These are phyloP conservation scores for Hemaris fuciformis DNA, from an alignment of 2,888 invertebrate genomes.

Conservation along the genomic window DNA sequence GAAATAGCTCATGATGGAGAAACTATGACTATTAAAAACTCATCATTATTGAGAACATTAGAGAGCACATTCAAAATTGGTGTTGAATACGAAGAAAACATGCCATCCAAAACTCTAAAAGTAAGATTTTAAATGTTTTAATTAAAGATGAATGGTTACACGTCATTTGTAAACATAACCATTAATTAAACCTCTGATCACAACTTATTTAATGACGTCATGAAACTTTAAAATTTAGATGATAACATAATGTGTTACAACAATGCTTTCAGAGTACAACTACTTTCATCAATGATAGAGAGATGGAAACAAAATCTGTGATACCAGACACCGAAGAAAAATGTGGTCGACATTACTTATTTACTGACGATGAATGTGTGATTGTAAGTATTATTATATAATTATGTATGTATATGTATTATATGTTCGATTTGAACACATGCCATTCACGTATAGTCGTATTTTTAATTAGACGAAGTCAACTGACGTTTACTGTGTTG, in stretches of 20 bases:
- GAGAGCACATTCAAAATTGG: slow-evolving; percentile 80
- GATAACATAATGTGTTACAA: neutral
- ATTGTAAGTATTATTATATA: slow-evolving; percentile 39
- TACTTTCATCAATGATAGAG: slow-evolving; percentile 74
- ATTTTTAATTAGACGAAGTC: too few relatives aligned
- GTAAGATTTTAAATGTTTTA: slow-evolving; percentile 35
- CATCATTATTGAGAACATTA: slow-evolving; percentile 79
- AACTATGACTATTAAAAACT: slow-evolving; percentile 80
- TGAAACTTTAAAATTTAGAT: too few relatives aligned
- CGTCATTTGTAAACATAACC: too few relatives aligned
- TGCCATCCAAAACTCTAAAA: slow-evolving; percentile 79
- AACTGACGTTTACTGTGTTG: too few relatives aligned
- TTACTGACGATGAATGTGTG: slow-evolving; percentile 67
- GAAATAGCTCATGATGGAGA: slow-evolving; percentile 80
- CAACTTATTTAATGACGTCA: too few relatives aligned
- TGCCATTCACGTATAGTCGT: too few relatives aligned
- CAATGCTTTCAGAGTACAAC: slow-evolving; percentile 78
- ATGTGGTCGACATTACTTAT: slow-evolving; percentile 63
- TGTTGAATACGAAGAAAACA: slow-evolving; percentile 85
- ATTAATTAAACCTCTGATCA: too few relatives aligned
- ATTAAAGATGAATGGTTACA: neutral
- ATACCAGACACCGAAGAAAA: slow-evolving; percentile 59
- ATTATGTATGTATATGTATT: too few relatives aligned
- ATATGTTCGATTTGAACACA: too few relatives aligned
- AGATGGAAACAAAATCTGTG: slow-evolving; percentile 63